These are phyloP conservation scores for Ceratina japonica DNA, from an alignment of 1,140 invertebrate species.

Conservation along the genomic window DNA sequence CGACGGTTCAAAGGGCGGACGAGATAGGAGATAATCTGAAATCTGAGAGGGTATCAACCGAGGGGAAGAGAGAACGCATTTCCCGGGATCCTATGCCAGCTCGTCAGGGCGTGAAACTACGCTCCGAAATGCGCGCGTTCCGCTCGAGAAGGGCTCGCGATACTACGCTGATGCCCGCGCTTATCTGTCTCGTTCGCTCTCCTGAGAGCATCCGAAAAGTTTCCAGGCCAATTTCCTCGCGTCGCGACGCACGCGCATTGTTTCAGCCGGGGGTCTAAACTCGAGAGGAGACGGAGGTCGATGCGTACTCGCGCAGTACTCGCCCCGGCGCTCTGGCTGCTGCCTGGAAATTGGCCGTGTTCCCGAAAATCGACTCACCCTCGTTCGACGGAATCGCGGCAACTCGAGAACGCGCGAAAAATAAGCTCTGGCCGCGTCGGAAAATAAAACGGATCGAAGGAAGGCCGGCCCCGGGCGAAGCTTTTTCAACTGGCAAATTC, in stretches of 20 bases:
- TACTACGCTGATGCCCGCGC: constrained; percentile 1
- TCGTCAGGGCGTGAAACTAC: constrained; percentile 16
- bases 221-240: neutral
- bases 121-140: neutral
- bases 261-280: neutral
- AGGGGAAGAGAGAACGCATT: neutral
- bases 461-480: neutral
- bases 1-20: too few relatives aligned
- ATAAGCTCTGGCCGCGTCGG: neutral
- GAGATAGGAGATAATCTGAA: too few relatives aligned
- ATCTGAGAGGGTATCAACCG: too few relatives aligned
- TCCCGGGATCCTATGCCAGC: neutral
- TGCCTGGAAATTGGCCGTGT: neutral
- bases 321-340: too few relatives aligned
- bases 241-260: constrained; percentile 5
- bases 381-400: neutral
- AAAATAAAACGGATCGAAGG: constrained; percentile 1
- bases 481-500: constrained; percentile 17
- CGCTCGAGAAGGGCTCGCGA: neutral
- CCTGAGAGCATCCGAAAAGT: neutral
- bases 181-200: neutral
- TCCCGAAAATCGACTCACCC: neutral
- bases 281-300: neutral
- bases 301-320: neutral
- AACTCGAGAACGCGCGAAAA: neutral